Base-by-base conservation (phyloP, 92 coral and sea anemone species). In the Porites evermanni region DNA sequence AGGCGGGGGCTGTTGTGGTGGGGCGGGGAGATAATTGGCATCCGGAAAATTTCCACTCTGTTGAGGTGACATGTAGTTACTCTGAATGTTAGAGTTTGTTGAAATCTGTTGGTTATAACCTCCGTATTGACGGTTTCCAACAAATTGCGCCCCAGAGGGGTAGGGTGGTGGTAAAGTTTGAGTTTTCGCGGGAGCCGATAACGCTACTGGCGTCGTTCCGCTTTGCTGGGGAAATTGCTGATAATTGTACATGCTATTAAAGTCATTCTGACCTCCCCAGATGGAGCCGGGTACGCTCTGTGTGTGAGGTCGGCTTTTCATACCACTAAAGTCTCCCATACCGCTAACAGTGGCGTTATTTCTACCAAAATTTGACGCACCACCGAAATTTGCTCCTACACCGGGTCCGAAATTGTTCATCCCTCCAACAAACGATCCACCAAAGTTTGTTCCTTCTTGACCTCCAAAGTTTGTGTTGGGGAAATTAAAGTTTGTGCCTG, bases 1-100 rank as follows among this genome's bases (percentile, higher is more conserved):
- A 24, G 88, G 88, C 13, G 82, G 88, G 8, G 88, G 88, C 29
- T 77, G 88, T 52, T 58, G 88, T 23, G 80, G 80, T 10, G 80
- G 17, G 17, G 74, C 53, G 8, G 87, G 74, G 47, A 76, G 66
- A 68, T 29, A 85, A 32, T 60, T 58, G 17, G 79, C 14, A 63
- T 72, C 77, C 51, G 70, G 54, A 65, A 83, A 83, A 73, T 72
- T 83, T 63, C 78, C 82, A 11, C 70, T 77, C 32, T 85, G 88
- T 58, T 77, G 88, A 12, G 88, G 53, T 19, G 83, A 53, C 11
- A 67, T n/a, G n/a, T 52, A 85, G 77, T 69, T 74, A 51, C 26
- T 76, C 73, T 77, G 82, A 67, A 85, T 9, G 26, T 59, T 69
- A 4, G 88, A 53, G 54, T 44, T 67, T 54, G 67, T 77, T 67